These are phyloP conservation scores for Vulpes ferrilata DNA, from an alignment of 2,113 vertebrate genomes.

Conservation along the genomic window DNA sequence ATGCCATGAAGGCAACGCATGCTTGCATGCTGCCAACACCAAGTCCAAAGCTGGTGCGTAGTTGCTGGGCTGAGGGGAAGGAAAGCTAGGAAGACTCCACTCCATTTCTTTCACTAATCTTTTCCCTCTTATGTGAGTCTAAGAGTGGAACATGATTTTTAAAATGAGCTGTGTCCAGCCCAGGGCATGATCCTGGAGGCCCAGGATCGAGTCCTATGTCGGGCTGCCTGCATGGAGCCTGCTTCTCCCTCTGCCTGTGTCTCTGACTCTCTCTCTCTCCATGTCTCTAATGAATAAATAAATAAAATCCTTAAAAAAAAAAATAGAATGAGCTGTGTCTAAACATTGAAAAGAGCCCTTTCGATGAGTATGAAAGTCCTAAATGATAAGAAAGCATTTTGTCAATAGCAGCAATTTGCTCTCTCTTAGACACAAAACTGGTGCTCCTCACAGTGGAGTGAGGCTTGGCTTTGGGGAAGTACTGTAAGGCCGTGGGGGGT, in stretches of 20 bases:
- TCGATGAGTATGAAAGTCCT: not conserved
- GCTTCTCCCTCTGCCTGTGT: too few relatives aligned
- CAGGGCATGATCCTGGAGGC: too few relatives aligned
- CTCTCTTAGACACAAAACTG: too few relatives aligned
- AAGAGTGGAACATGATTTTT: not conserved
- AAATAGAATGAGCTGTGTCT: too few relatives aligned
- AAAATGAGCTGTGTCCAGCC: too few relatives aligned
- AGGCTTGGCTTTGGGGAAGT: not conserved
- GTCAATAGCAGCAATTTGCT: not conserved
- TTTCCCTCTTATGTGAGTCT: too few relatives aligned
- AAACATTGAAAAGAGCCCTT: not conserved
- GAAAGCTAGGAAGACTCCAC: not conserved
- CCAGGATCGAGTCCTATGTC: too few relatives aligned
- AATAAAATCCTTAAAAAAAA: too few relatives aligned
- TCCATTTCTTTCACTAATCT: not conserved
- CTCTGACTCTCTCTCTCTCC: too few relatives aligned
- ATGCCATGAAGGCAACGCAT: not conserved
- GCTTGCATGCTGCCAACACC: too few relatives aligned
- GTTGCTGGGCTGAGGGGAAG: not conserved
- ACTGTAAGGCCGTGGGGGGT: rapidly evolving
- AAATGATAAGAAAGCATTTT: not conserved
- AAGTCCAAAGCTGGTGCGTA: not conserved
- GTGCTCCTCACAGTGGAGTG: rapidly evolving
- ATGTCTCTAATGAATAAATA: too few relatives aligned
- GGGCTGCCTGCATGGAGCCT: too few relatives aligned